Evolutionary conservation across 1,140 invertebrate genomes (phyloP).

Genomic region (Anastatus disparis): DNA sequence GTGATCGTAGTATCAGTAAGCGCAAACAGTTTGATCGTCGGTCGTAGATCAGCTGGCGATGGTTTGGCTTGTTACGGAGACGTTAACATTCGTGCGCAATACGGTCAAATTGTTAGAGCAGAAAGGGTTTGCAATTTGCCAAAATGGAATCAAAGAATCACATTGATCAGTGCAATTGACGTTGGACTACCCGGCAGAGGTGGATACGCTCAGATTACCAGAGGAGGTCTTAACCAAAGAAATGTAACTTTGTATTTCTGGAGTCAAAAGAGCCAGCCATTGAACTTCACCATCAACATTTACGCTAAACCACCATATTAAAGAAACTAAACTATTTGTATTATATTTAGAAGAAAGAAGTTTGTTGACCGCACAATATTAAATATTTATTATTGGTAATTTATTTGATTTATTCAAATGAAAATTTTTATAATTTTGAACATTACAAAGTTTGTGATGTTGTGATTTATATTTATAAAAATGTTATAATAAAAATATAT

Average conservation of each 20-base stretch:
- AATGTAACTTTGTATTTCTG: constrained; percentile 19
- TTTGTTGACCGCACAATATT: no score
- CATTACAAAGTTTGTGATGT: no score
- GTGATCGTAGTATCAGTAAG: not conserved
- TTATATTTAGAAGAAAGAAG: no score
- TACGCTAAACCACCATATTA: constrained; percentile 37
- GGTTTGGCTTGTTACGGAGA: not conserved
- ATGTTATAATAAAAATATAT: no score
- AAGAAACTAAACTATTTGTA: not conserved
- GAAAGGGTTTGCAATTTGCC: constrained; percentile 1
- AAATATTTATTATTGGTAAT: no score
- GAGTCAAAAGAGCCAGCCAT: constrained; percentile 28
- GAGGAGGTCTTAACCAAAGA: not conserved
- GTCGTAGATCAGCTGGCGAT: not conserved
- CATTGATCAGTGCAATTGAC: not conserved
- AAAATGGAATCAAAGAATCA: constrained; percentile 5
- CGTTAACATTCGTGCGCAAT: not conserved
- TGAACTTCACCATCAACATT: constrained; percentile 32
- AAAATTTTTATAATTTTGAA: no score
- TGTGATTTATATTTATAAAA: no score
- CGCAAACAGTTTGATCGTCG: not conserved
- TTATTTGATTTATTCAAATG: no score
- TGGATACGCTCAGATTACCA: constrained; percentile 1
- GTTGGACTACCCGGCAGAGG: not conserved
- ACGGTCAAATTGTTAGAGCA: not conserved